Evolutionary conservation across 2,113 vertebrate species (phyloP), one percentile per base, ranked within the genome.

Genomic region (Heteronetta atricapilla): DNA sequence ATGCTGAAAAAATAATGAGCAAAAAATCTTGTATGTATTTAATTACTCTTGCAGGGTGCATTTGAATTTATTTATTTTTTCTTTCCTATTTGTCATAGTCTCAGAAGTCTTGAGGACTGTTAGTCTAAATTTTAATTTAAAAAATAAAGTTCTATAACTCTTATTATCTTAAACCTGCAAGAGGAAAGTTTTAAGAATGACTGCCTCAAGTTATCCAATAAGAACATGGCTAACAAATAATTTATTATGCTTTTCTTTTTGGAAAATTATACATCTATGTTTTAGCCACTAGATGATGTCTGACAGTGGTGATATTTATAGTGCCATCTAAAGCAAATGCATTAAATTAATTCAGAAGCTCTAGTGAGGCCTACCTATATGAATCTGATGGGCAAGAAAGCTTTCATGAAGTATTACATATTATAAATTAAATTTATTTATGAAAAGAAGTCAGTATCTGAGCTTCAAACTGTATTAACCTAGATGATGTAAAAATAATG

Each of bases 251-350:
- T 69, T 69, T 11, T 56, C 59, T 85, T 80, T 62, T 62, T 58
- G 73, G 31, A 33, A 86, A 83, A 50, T 62, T 4, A 66, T 53
- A 14, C 19, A 31, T 78, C 55, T 74, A 18, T 72, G 33, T 62
- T 22, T 78, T 78, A 86, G 52, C 69, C 81, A 76, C 70, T 88
- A 94, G 83, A 88, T 93, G 64, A 81, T 75, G 83, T 68, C 52
- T 68, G 77, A 75, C 52, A 76, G 84, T 42, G 67, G 10, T 44
- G 82, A 40, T 33, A 14, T 36, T 62, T 53, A n/a, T 7, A 58
- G 25, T 72, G 60, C 34, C 59, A 68, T 25, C 15, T 60, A 21
- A 84, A 89, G 18, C 15, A 86, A 94, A 69, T 28, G 28, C 23
- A 31, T 13, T 2, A 44, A 82, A 81, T 55, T 0, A 69, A 55